These are phyloP conservation scores for Phlogophora meticulosa DNA, from an alignment of 2,888 invertebrate genomes.

Conservation along the genomic window DNA sequence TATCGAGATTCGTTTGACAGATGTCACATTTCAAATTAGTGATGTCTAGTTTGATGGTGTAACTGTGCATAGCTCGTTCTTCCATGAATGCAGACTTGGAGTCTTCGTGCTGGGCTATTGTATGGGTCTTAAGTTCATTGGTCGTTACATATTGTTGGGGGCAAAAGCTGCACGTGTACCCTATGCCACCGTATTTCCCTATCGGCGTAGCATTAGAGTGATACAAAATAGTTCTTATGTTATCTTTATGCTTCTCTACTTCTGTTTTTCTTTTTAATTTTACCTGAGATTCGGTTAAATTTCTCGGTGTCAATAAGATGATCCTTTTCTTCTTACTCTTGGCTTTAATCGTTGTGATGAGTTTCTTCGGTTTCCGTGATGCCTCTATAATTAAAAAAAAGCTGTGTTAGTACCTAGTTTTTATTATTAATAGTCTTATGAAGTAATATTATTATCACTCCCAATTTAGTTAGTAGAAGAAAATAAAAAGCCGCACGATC, in stretches of 20 bases:
- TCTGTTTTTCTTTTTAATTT: slow-evolving; percentile 53
- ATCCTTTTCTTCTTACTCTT: slow-evolving; percentile 33
- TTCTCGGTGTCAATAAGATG: slow-evolving; percentile 36
- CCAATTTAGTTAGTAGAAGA: too few relatives aligned
- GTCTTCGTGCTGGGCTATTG: slow-evolving; percentile 70
- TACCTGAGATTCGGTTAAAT: slow-evolving; percentile 13
- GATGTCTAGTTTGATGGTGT: slow-evolving; percentile 77
- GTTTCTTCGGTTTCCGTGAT: slow-evolving; percentile 47
- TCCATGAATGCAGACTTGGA: slow-evolving; percentile 76
- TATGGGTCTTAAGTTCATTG: slow-evolving; percentile 77
- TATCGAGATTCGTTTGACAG: slow-evolving; percentile 64
- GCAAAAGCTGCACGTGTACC: slow-evolving; percentile 81
- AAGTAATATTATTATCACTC: too few relatives aligned
- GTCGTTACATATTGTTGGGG: slow-evolving; percentile 73
- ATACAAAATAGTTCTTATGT: slow-evolving; percentile 75
- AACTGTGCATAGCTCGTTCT: slow-evolving; percentile 59
- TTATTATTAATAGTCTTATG: too few relatives aligned
- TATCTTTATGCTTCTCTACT: slow-evolving; percentile 73
- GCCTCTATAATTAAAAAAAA: slow-evolving; percentile 37
- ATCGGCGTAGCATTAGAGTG: slow-evolving; percentile 84
- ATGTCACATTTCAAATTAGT: slow-evolving; percentile 73
- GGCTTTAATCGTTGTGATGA: slow-evolving; percentile 13
- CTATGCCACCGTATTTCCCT: slow-evolving; percentile 74
- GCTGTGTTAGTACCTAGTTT: not conserved
- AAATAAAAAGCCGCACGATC: too few relatives aligned